Percentiles rank a stretch among this genome's conserved stretches.
Evolutionary conservation across 2,797 vertebrate species (phyloP).

Genomic region (Setipinna tenuifilis): DNA sequence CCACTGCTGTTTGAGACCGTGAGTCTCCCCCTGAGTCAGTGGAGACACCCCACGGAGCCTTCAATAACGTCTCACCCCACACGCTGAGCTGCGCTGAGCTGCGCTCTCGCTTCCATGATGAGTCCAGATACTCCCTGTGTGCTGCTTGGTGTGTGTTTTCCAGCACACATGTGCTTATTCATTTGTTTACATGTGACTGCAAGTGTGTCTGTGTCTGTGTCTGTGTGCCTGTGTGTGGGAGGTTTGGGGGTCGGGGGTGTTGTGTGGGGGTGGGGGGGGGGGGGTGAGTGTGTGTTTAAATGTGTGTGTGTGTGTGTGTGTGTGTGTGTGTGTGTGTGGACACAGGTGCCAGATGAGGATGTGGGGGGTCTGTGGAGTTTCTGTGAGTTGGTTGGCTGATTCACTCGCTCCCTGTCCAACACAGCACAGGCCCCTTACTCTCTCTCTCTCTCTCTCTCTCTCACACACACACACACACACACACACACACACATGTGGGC

Average conservation of each 20-base stretch:
- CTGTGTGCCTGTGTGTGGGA: background rate
- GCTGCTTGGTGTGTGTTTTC: background rate
- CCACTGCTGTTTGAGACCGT: background rate
- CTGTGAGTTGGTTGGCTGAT: background rate
- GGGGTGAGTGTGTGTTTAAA: background rate
- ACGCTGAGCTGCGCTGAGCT: background rate
- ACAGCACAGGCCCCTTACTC: background rate
- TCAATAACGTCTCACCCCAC: background rate
- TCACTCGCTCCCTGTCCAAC: background rate
- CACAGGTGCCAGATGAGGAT: constrained; percentile 1
- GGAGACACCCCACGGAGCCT: background rate
- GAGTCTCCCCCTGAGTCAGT: background rate
- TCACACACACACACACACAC: too few relatives aligned
- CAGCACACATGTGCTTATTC: background rate
- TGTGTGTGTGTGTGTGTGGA: background rate
- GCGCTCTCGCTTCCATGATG: background rate
- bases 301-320: background rate
- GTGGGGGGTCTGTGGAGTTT: constrained; percentile 8
- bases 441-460: too few relatives aligned
- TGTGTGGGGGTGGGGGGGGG: background rate
- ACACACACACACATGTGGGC: background rate
- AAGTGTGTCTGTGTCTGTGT: background rate
- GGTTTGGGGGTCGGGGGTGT: background rate
- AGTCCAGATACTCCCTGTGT: background rate
- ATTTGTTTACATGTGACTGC: background rate